phyloP scores from a whole-genome alignment of 2,797 vertebrate genomes.

The Danionella dracula region DNA sequence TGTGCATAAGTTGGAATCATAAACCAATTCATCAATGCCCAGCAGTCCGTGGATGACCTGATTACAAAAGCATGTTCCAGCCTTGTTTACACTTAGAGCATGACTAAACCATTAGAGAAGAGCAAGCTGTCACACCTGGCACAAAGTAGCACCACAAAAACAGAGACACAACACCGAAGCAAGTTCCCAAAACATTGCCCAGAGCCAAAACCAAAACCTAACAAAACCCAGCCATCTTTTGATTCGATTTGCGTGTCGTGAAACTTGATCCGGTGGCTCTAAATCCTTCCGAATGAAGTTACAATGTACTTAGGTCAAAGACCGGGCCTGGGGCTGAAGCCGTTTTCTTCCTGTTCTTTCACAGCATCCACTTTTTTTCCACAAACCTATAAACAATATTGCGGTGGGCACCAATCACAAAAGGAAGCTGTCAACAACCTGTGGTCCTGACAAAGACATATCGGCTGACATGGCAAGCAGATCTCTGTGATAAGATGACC shows the following conservation, averaged over 20 bases:
- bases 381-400: constrained; percentile 15
- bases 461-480: constrained; percentile 6
- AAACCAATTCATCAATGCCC: not conserved
- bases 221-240: not conserved
- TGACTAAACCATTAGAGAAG: constrained; percentile 7
- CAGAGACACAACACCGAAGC: constrained; percentile 6
- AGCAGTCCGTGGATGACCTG: not conserved
- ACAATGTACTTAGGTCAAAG: constrained; percentile 27
- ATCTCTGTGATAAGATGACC: constrained; percentile 20
- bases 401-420: constrained; percentile 8
- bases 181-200: constrained; percentile 25
- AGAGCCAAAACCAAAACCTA: constrained; percentile 42
- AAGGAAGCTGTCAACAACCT: constrained; percentile 6
- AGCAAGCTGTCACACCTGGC: not conserved
- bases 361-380: constrained; percentile 2
- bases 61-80: constrained; percentile 11
- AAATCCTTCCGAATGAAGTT: constrained; percentile 14
- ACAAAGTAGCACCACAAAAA: constrained; percentile 11
- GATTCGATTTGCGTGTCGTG: constrained; percentile 49
- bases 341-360: constrained; percentile 33
- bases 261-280: constrained; percentile 39
- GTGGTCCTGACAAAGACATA: not conserved
- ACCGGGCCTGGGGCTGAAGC: constrained; percentile 15
- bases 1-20: not conserved
- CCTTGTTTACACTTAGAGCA: constrained; percentile 16